phyloP scores from a whole-genome alignment of 2,888 invertebrate genomes.

The Drosophila nr. perissopoda region DNA sequence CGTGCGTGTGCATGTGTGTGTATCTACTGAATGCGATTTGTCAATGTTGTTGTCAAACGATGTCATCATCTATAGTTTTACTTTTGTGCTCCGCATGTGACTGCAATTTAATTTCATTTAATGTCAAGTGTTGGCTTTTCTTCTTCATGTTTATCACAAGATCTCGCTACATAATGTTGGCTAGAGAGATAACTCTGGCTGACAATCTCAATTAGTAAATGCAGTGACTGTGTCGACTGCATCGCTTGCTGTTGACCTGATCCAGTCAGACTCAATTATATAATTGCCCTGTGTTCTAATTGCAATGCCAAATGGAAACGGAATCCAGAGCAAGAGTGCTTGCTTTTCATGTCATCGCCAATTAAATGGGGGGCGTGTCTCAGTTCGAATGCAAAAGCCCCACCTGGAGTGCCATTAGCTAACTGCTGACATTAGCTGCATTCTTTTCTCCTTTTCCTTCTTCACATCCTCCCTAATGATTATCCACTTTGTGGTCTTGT shows the following conservation, averaged over 20 bases:
- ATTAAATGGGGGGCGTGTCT: slow-evolving; percentile 44
- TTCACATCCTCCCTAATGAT: background rate
- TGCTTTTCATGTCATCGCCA: slow-evolving; percentile 45
- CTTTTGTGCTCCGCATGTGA: slow-evolving; percentile 14
- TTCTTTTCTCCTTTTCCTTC: slow-evolving; percentile 6
- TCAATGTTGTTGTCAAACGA: slow-evolving; percentile 79
- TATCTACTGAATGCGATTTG: slow-evolving; percentile 46
- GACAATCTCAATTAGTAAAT: slow-evolving; percentile 68
- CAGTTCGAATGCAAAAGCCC: slow-evolving; percentile 15
- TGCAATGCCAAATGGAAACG: slow-evolving; percentile 27
- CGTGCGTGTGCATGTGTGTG: slow-evolving; percentile 6
- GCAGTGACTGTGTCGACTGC: slow-evolving; percentile 60
- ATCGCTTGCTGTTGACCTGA: slow-evolving; percentile 16
- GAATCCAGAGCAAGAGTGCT: slow-evolving; percentile 3
- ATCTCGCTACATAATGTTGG: slow-evolving; percentile 36
- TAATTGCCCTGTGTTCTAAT: slow-evolving; percentile 58
- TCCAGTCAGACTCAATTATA: slow-evolving; percentile 61
- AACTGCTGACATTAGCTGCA: slow-evolving; percentile 33
- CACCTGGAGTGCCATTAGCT: slow-evolving; percentile 50
- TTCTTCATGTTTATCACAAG: slow-evolving; percentile 28
- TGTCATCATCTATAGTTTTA: slow-evolving; percentile 64
- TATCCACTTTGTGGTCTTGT: slow-evolving; percentile 26
- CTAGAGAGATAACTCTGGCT: slow-evolving; percentile 6
- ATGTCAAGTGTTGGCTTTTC: slow-evolving; percentile 60
- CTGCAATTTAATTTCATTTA: slow-evolving; percentile 71